Conservation (phyloP, 1,140 invertebrate genomes). For the Cryptotermes secundus region DNA sequence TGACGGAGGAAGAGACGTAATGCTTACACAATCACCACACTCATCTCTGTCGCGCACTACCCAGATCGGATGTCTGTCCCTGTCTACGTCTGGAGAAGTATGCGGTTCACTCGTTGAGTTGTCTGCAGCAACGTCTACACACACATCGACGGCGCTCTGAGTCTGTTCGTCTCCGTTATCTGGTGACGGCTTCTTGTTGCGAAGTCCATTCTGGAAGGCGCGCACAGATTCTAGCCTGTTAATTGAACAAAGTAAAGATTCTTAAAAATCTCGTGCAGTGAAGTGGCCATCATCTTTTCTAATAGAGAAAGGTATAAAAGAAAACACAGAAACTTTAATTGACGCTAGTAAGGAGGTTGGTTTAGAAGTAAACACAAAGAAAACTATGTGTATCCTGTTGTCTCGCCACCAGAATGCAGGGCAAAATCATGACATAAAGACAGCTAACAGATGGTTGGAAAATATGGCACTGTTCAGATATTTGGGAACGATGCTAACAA, state of each 20-base stretch:
- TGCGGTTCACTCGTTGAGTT: not conserved
- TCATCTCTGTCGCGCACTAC: not conserved
- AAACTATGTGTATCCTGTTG: too few species aligned
- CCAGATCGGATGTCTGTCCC: not conserved
- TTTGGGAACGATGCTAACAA: too few species aligned
- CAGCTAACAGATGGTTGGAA: too few species aligned
- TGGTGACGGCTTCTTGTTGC: not conserved
- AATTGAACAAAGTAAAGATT: not conserved
- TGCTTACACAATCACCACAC: not conserved
- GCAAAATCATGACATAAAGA: too few species aligned
- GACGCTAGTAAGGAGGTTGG: too few species aligned
- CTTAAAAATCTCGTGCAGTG: too few species aligned
- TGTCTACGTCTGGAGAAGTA: not conserved
- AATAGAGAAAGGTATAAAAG: too few species aligned
- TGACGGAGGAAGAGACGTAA: not conserved
- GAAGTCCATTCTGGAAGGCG: not conserved
- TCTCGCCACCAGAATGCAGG: too few species aligned
- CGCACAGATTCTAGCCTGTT: not conserved
- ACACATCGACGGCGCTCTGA: not conserved
- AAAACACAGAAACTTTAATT: too few species aligned
- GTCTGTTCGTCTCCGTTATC: not conserved
- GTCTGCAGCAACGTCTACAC: not conserved
- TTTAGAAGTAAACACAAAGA: too few species aligned
- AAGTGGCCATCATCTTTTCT: too few species aligned
- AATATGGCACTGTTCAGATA: too few species aligned